Evolutionary conservation across 2,797 vertebrate species (phyloP).

Genomic region (Epinephelus malabaricus): DNA sequence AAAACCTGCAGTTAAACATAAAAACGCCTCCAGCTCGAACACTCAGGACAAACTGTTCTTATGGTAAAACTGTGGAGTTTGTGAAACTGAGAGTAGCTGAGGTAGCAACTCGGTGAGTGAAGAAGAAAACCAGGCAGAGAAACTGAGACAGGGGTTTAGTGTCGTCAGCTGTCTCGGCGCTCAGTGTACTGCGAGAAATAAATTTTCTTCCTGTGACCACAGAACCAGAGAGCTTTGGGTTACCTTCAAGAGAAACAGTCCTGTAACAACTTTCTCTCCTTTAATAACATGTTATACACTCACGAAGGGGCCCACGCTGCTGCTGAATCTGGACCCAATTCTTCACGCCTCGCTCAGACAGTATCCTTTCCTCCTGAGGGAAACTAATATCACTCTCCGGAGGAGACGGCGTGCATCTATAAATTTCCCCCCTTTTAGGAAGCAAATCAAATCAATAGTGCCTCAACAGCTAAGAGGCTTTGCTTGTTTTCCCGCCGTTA

Average conservation of each 20-base stretch:
- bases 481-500: constrained; percentile 76
- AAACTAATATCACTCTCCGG: constrained; percentile 74
- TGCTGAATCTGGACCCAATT: constrained; percentile 74
- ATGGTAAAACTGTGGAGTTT: constrained; percentile 24
- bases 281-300: constrained; percentile 76
- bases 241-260: constrained; percentile 76
- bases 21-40: background rate
- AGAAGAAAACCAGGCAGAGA: constrained; percentile 33
- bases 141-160: constrained; percentile 51
- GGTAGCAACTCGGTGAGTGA: constrained; percentile 25
- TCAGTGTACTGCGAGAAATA: constrained; percentile 49
- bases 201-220: constrained; percentile 58
- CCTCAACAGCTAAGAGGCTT: constrained; percentile 69
- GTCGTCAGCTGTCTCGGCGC: constrained; percentile 63
- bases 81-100: constrained; percentile 37
- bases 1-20: background rate
- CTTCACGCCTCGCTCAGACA: constrained; percentile 72
- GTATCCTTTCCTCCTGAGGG: constrained; percentile 64
- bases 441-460: constrained; percentile 80
- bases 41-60: constrained; percentile 38
- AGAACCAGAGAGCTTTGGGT: constrained; percentile 75
- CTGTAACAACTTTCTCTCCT: constrained; percentile 77
- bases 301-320: constrained; percentile 51
- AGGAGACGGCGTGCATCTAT: constrained; percentile 70
- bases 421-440: constrained; percentile 74